Percentiles rank a stretch among this genome's conserved stretches.
These are phyloP conservation scores for Paramisgurnus dabryanus DNA, from an alignment of 2,113 vertebrate genomes.

Conservation along the genomic window DNA sequence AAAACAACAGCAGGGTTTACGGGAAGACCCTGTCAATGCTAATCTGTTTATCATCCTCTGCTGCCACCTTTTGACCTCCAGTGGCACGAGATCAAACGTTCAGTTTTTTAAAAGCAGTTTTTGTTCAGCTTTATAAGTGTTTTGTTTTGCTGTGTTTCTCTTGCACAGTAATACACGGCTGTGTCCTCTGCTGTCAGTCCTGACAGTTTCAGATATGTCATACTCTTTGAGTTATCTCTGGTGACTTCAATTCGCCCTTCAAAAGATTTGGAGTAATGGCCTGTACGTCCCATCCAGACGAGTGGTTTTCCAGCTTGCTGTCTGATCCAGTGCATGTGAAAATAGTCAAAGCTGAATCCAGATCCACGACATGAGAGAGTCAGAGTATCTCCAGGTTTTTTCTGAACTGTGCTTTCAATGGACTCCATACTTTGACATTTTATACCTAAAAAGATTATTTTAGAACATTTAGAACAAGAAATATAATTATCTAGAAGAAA, in stretches of 20 bases:
- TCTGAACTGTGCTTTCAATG: conserved; percentile 21
- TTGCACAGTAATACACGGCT: conserved; percentile 46
- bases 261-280: conserved; percentile 18
- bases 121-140: background rate
- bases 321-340: conserved; percentile 45
- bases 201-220: conserved; percentile 46
- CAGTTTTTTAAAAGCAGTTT: background rate
- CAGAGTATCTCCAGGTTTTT: conserved; percentile 33
- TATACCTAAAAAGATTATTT: conserved; percentile 22
- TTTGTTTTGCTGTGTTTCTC: conserved; percentile 9
- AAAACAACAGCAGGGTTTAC: too few relatives aligned
- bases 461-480: background rate
- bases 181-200: conserved; percentile 40
- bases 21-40: background rate
- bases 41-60: background rate
- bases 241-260: conserved; percentile 32
- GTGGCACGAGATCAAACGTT: background rate
- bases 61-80: background rate
- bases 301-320: conserved; percentile 36
- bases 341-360: conserved; percentile 46
- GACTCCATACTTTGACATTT: conserved; percentile 44
- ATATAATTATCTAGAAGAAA: background rate
- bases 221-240: conserved; percentile 43
- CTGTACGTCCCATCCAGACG: conserved; percentile 30
- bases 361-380: conserved; percentile 40